A percentile compares a stretch with the other conserved stretches of the same genome.
phyloP scores from a whole-genome alignment of 1,140 invertebrate species.

The Linepithema humile region DNA sequence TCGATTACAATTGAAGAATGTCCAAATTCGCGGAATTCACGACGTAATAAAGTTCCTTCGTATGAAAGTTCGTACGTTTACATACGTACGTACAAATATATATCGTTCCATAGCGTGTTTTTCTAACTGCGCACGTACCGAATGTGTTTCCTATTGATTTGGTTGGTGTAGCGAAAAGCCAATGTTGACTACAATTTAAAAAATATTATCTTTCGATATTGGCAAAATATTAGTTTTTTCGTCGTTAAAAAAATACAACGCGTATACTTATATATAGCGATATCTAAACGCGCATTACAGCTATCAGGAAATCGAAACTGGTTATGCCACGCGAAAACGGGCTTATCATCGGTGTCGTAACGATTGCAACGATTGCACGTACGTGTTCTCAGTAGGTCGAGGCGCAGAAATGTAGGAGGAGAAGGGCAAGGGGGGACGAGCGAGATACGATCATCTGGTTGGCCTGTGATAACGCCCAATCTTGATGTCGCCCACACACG shows the following conservation, averaged over 20 bases:
- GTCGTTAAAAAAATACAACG: background rate
- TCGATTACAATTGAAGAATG: background rate
- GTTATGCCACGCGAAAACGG: slow-evolving; percentile 25
- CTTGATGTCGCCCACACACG: slow-evolving; percentile 41
- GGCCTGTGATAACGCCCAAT: slow-evolving; percentile 58
- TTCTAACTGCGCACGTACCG: too few species aligned
- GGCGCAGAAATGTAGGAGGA: slow-evolving; percentile 2
- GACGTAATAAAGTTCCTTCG: background rate
- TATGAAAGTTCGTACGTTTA: background rate
- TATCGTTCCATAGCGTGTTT: too few species aligned
- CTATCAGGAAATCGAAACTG: slow-evolving; percentile 35
- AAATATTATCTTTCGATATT: background rate
- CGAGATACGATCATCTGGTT: slow-evolving; percentile 49
- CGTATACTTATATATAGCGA: background rate
- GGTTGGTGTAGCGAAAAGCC: too few species aligned
- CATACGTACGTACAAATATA: background rate
- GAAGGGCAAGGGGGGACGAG: background rate
- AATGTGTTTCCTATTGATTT: too few species aligned
- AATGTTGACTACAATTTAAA: too few species aligned
- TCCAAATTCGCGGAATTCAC: background rate
- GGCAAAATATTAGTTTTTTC: background rate
- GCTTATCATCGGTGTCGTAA: slow-evolving; percentile 38
- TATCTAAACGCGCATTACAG: slow-evolving; percentile 17
- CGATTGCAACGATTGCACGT: slow-evolving; percentile 65
- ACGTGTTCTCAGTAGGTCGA: slow-evolving; percentile 35